Evolutionary conservation across 2,888 invertebrate genomes (phyloP).

Genomic region (Pyrgus malvae): DNA sequence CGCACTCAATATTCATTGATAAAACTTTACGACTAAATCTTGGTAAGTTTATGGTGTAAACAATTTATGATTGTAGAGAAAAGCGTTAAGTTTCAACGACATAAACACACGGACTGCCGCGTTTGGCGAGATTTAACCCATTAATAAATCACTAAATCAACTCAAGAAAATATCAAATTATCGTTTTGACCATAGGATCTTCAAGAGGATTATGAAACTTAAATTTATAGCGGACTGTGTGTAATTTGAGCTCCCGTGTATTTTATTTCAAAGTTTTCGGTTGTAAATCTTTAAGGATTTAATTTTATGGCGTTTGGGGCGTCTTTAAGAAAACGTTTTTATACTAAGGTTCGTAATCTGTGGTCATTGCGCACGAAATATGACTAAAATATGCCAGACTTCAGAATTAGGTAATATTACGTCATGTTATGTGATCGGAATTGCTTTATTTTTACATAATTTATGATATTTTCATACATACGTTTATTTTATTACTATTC

Average conservation of each 20-base stretch:
- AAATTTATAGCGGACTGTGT: constrained; percentile 63
- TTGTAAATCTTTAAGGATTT: constrained; percentile 70
- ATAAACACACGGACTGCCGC: background rate
- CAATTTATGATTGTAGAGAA: background rate
- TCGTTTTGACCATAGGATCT: constrained; percentile 44
- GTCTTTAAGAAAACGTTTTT: too few relatives aligned
- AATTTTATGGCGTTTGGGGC: constrained; percentile 63
- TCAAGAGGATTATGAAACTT: constrained; percentile 52
- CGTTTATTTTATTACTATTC: too few relatives aligned
- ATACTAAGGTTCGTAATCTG: too few relatives aligned
- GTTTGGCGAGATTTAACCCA: constrained; percentile 19
- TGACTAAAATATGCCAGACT: too few relatives aligned
- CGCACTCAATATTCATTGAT: too few relatives aligned
- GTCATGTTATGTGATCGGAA: too few relatives aligned
- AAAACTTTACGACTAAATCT: background rate
- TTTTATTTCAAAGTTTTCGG: constrained; percentile 73
- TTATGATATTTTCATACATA: too few relatives aligned
- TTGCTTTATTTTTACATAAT: too few relatives aligned
- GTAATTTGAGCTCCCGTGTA: constrained; percentile 68
- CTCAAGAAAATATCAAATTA: constrained; percentile 49
- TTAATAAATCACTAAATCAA: constrained; percentile 36
- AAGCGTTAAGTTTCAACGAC: background rate
- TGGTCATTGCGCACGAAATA: too few relatives aligned
- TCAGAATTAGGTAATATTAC: too few relatives aligned
- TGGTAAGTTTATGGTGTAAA: background rate